A percentile compares a stretch with the other conserved stretches of the same genome.
phyloP scores from a whole-genome alignment of 2,113 vertebrate genomes.

The Lutjanus erythropterus region DNA sequence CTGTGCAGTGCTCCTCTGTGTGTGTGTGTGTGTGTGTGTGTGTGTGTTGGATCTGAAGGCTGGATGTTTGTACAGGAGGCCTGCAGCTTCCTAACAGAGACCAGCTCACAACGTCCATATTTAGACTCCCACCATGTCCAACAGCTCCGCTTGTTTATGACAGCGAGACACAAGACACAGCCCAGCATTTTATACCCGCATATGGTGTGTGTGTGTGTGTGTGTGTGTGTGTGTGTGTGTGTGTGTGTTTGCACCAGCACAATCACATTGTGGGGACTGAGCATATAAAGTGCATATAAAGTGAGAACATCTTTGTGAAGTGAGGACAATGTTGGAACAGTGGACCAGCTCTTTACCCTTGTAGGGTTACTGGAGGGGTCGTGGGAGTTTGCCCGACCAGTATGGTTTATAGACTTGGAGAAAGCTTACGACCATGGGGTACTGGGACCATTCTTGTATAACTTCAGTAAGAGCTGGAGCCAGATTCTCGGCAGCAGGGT shows the following conservation, averaged over 20 bases:
- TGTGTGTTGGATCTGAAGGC: conserved; percentile 12
- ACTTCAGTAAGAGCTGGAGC: neutral
- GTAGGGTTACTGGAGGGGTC: neutral
- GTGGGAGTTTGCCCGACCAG: neutral
- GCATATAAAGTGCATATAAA: neutral
- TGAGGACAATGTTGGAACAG: neutral
- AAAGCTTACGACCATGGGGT: neutral
- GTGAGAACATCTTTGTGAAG: neutral
- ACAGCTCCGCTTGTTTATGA: conserved; percentile 57
- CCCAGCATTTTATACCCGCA: conserved; percentile 52
- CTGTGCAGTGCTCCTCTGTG: neutral
- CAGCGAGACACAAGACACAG: conserved; percentile 46
- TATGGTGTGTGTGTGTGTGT: conserved; percentile 54
- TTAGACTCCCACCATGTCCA: conserved; percentile 60
- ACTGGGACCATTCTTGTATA: neutral
- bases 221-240: conserved; percentile 22
- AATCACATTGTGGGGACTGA: neutral
- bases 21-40: conserved; percentile 30
- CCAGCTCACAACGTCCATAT: conserved; percentile 66
- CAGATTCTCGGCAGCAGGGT: too few species aligned
- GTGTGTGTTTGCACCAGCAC: too few species aligned
- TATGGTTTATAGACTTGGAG: neutral
- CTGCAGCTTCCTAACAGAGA: conserved; percentile 55
- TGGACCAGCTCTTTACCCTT: too few species aligned
- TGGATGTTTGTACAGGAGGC: conserved; percentile 62